A percentile compares a stretch with the other conserved stretches of the same genome.
Conservation (phyloP, 2,888 invertebrate genomes). For the Scotopteryx bipunctaria region DNA sequence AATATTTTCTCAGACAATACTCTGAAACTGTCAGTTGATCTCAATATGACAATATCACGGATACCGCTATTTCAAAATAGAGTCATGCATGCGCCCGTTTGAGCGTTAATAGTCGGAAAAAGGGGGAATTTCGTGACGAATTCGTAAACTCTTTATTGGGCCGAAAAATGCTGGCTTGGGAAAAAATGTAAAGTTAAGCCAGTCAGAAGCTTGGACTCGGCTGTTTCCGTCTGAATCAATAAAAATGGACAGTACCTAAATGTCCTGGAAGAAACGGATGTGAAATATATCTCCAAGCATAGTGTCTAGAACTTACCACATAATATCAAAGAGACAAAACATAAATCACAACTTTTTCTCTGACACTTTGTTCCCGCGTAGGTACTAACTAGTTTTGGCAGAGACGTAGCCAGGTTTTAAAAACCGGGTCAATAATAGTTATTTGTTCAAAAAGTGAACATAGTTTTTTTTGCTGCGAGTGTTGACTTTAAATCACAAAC, state of each 20-base stretch:
- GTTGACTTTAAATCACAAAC: too few species aligned
- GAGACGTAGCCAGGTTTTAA: constrained; percentile 3
- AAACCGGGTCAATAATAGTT: neutral
- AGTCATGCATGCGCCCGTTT: constrained; percentile 13
- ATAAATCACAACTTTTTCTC: constrained; percentile 25
- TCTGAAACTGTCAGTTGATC: too few species aligned
- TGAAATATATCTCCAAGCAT: neutral
- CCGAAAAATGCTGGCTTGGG: too few species aligned
- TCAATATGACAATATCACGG: too few species aligned
- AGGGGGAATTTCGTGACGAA: constrained; percentile 7
- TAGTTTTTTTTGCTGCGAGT: too few species aligned
- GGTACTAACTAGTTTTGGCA: constrained; percentile 19
- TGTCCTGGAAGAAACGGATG: constrained; percentile 1
- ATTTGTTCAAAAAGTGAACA: too few species aligned
- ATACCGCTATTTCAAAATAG: neutral
- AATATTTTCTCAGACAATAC: too few species aligned
- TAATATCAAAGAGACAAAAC: constrained; percentile 20
- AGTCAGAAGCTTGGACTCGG: too few species aligned
- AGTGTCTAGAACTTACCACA: constrained; percentile 4
- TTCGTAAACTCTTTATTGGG: neutral
- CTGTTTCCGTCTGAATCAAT: too few species aligned
- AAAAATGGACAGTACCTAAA: too few species aligned
- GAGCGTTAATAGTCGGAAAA: constrained; percentile 9
- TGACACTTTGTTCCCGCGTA: constrained; percentile 15
- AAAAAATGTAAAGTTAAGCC: too few species aligned